These are phyloP conservation scores for Germaria angustata DNA, from an alignment of 2,888 invertebrate species.

Conservation along the genomic window DNA sequence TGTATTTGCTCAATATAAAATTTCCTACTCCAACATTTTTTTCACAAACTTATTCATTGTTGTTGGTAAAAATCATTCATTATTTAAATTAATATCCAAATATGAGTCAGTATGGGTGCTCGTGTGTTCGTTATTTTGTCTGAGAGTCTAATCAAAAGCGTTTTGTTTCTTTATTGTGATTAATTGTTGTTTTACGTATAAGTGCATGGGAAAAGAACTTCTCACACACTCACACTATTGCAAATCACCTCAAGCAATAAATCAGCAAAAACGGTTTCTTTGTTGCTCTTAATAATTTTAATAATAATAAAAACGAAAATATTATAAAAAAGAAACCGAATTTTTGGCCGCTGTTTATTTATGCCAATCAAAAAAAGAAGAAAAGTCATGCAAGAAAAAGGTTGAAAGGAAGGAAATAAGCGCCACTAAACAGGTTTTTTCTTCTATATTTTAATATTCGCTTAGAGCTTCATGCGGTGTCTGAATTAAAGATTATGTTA, in stretches of 20 bases:
- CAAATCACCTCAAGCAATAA: neutral
- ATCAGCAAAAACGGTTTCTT: slow-evolving; percentile 10
- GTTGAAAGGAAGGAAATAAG: slow-evolving; percentile 62
- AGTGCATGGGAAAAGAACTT: neutral
- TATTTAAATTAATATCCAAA: neutral
- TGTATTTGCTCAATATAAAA: neutral
- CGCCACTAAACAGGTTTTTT: slow-evolving; percentile 64
- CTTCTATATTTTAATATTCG: slow-evolving; percentile 24
- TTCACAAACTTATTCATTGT: neutral
- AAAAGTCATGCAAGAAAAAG: slow-evolving; percentile 19
- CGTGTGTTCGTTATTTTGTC: neutral
- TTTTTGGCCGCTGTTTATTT: slow-evolving; percentile 13
- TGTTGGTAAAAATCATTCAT: neutral
- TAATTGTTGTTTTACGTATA: slow-evolving; percentile 45
- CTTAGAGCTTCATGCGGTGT: slow-evolving; percentile 10
- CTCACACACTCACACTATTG: neutral
- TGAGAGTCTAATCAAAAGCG: slow-evolving; percentile 19
- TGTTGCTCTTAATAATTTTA: neutral
- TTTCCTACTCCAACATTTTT: neutral
- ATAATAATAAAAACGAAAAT: neutral
- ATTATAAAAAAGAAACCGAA: neutral
- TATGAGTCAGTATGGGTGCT: neutral
- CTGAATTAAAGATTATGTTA: slow-evolving; percentile 22
- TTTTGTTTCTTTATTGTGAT: slow-evolving; percentile 55
- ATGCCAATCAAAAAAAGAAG: slow-evolving; percentile 19